These are phyloP conservation scores for Enteromius radiatus DNA, from an alignment of 2,797 vertebrate species.

Conservation along the genomic window DNA sequence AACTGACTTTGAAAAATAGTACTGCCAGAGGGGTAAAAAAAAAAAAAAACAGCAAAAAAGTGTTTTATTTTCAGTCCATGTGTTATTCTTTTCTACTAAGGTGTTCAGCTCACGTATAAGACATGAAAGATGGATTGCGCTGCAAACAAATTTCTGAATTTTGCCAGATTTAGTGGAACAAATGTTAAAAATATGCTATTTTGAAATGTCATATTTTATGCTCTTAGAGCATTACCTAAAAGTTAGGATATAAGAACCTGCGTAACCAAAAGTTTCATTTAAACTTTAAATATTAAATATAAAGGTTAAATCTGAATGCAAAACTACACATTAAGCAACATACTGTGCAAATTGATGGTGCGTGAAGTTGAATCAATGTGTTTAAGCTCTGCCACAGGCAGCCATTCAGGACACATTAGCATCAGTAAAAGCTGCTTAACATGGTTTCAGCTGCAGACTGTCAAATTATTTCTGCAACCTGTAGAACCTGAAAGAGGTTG, in stretches of 20 bases:
- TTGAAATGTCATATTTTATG: conserved; percentile 16
- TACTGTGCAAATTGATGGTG: not conserved
- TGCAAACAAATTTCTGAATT: not conserved
- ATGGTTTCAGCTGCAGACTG: conserved; percentile 9
- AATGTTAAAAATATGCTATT: conserved; percentile 11
- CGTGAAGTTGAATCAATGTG: not conserved
- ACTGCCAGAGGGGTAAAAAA: not conserved
- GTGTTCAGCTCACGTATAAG: conserved; percentile 27
- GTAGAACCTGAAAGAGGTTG: not conserved
- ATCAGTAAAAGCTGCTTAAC: conserved; percentile 18
- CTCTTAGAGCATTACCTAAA: not conserved
- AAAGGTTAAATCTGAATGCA: not conserved
- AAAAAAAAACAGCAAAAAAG: not conserved
- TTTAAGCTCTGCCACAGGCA: not conserved
- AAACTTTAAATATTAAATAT: not conserved
- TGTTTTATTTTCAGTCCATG: conserved; percentile 7
- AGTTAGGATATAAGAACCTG: not conserved
- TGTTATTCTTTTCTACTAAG: not conserved
- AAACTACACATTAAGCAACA: not conserved
- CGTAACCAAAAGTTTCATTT: not conserved
- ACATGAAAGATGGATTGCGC: not conserved
- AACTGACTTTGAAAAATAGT: conserved; percentile 14
- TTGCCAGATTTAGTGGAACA: not conserved
- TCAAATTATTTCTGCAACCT: conserved; percentile 1
- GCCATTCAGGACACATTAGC: conserved; percentile 1